A percentile compares a stretch with the other conserved stretches of the same genome.
phyloP scores from a whole-genome alignment of 2,113 vertebrate genomes.

The Chloropsis hardwickii region DNA sequence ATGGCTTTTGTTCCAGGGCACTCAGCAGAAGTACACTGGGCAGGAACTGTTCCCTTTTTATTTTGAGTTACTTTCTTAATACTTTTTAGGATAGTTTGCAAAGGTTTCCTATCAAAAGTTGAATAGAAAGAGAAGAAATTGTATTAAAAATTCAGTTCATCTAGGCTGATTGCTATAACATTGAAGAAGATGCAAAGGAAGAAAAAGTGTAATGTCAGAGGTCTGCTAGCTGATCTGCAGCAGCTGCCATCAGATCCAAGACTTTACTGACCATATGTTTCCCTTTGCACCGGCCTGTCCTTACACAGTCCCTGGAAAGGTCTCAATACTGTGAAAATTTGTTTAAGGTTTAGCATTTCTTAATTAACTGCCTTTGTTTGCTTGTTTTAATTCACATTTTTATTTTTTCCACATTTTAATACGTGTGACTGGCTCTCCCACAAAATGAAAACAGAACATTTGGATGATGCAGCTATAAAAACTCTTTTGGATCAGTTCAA shows the following conservation, averaged over 20 bases:
- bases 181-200: neutral
- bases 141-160: neutral
- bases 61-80: neutral
- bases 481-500: neutral
- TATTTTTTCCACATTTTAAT: neutral
- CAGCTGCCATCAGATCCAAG: neutral
- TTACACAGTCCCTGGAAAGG: neutral
- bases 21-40: neutral
- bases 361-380: neutral
- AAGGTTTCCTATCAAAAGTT: neutral
- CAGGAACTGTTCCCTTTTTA: neutral
- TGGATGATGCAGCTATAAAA: neutral
- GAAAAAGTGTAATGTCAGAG: neutral
- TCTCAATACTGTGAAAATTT: neutral
- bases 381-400: neutral
- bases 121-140: neutral
- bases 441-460: neutral
- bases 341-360: neutral
- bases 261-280: neutral
- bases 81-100: neutral
- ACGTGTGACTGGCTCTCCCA: neutral
- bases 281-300: neutral
- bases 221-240: neutral
- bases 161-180: neutral
- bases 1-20: neutral